phyloP scores from a whole-genome alignment of 2,888 invertebrate genomes.

The Podabrus alpinus region DNA sequence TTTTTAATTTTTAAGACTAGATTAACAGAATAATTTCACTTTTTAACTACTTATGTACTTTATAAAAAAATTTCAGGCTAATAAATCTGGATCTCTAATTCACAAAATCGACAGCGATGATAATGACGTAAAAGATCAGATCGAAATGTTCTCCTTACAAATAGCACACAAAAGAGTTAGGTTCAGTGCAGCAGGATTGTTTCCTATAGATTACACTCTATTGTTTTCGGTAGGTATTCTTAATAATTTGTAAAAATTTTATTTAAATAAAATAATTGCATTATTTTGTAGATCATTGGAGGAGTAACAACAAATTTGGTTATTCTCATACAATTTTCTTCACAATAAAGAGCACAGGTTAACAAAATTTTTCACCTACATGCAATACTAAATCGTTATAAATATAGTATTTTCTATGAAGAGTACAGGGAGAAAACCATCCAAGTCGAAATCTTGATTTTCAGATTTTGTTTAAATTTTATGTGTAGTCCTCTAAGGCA shows the following conservation, averaged over 20 bases:
- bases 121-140: conserved; percentile 44
- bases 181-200: conserved; percentile 49
- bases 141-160: conserved; percentile 50
- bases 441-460: too few relatives aligned
- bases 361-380: neutral
- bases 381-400: neutral
- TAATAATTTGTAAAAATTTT: neutral
- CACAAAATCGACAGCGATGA: conserved; percentile 46
- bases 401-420: too few relatives aligned
- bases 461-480: too few relatives aligned
- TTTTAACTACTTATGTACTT: too few relatives aligned
- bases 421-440: too few relatives aligned
- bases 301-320: conserved; percentile 47
- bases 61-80: conserved; percentile 37
- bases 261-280: neutral
- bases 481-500: too few relatives aligned
- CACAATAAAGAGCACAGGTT: neutral
- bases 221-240: conserved; percentile 46
- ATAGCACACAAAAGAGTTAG: conserved; percentile 46
- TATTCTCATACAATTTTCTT: conserved; percentile 46
- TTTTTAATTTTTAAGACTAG: too few relatives aligned
- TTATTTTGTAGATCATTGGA: conserved; percentile 46
- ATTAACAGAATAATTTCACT: neutral
- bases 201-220: conserved; percentile 44
- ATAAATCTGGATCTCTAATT: conserved; percentile 42